A percentile compares a stretch with the other conserved stretches of the same genome.
These are phyloP conservation scores for Lacerta viridis DNA, from an alignment of 2,797 vertebrate species.

Conservation along the genomic window DNA sequence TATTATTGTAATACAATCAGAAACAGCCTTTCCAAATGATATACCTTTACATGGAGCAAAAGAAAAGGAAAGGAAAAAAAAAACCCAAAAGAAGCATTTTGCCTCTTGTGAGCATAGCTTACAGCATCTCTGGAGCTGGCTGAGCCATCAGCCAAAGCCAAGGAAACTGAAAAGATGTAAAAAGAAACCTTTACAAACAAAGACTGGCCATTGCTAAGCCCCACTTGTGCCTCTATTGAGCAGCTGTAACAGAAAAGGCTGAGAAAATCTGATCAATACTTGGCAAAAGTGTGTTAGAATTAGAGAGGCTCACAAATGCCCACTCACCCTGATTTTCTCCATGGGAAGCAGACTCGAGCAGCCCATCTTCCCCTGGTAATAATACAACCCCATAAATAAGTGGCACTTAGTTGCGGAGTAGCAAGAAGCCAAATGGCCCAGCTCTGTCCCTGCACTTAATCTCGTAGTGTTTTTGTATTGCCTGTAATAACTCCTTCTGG, in stretches of 20 bases:
- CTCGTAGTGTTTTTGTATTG: background rate
- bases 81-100: background rate
- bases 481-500: background rate
- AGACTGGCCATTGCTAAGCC: background rate
- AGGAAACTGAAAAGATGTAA: background rate
- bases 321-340: background rate
- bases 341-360: background rate
- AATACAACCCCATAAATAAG: slow-evolving; percentile 32
- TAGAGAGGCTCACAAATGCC: background rate
- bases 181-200: background rate
- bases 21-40: background rate
- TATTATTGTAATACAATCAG: background rate
- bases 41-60: background rate
- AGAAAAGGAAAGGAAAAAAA: too few species aligned
- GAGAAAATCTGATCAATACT: slow-evolving; percentile 33
- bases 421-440: background rate
- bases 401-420: background rate
- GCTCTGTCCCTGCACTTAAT: background rate
- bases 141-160: background rate
- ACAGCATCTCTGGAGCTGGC: background rate
- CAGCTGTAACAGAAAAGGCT: background rate
- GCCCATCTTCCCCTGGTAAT: slow-evolving; percentile 4
- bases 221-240: background rate
- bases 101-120: background rate
- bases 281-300: background rate